Evolutionary conservation across 2,113 vertebrate species (phyloP), one percentile per base, ranked within the genome.

Genomic region (Poeciliopsis retropinna): DNA sequence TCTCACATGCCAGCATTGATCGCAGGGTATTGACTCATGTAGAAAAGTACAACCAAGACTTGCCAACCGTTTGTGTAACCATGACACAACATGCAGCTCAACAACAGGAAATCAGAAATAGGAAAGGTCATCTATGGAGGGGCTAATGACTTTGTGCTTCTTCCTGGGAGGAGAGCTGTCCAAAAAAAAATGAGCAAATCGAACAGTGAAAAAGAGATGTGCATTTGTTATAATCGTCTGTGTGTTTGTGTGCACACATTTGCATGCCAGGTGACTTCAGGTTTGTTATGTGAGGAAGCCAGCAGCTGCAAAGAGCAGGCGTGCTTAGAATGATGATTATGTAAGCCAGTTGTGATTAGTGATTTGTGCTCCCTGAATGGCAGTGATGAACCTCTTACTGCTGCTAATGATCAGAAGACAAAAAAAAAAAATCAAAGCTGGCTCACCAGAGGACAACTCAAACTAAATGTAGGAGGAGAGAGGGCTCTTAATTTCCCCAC

Each of bases 301-400:
- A 37, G 66, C 73, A 47, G 73, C 61, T 63, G 64, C 39, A 60
- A 57, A 47, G 22, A 82, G 73, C 64, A 41, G 51, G 51, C 76
- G 80, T 78, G 80, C 70, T 81, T 51, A 72, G 82, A 88, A 80
- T 78, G 87, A 69, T 73, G 81, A 83, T 78, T 72, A 78, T 66
- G 67, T 37, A 71, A 73, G 64, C 28, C 31, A 64, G 77, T 65
- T 27, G 73, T 67, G 78, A 85, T 67, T 69, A 66, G 65, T 14
- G 37, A 63, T 79, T 68, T 84, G 78, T 75, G 79, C 74, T 69
- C 62, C 60, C 80, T 83, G 75, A 81, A 87, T 80, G 72, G 75
- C 80, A 64, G 65, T 67, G 79, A 78, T 87, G 87, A 86, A 83
- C 71, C 75, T 73, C 66, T 81, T 74, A 75, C 66, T 34, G 73